Conservation (phyloP, 2,888 invertebrate genomes). For the Emmelina monodactyla region DNA sequence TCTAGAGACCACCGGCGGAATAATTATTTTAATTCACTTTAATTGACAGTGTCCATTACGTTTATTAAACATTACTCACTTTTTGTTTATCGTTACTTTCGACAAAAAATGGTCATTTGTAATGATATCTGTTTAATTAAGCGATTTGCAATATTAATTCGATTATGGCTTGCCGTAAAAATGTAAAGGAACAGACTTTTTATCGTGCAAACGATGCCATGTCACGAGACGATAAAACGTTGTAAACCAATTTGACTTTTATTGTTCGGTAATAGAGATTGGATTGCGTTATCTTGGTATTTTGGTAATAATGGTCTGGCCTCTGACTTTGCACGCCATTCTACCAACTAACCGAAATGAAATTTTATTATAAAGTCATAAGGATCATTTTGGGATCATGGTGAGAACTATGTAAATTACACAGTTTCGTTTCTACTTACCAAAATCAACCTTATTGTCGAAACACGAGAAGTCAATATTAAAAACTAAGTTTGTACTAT, state of each 20-base stretch:
- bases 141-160: conserved; percentile 59
- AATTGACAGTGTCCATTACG: background rate
- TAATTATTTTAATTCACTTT: too few species aligned
- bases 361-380: conserved; percentile 23
- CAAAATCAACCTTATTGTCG: too few species aligned
- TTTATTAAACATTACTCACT: background rate
- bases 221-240: conserved; percentile 41
- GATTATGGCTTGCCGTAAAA: conserved; percentile 56
- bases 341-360: conserved; percentile 22
- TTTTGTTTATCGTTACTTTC: conserved; percentile 18
- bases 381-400: too few species aligned
- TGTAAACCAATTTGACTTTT: conserved; percentile 57
- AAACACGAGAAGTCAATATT: background rate
- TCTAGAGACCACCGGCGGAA: too few species aligned
- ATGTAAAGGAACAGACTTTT: conserved; percentile 47
- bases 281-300: conserved; percentile 47
- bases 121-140: conserved; percentile 58
- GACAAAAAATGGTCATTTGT: conserved; percentile 21
- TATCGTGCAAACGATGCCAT: conserved; percentile 40
- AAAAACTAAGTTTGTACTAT: conserved; percentile 2
- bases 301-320: conserved; percentile 45
- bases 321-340: conserved; percentile 35
- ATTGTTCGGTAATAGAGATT: conserved; percentile 52
- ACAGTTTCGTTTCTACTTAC: too few species aligned
- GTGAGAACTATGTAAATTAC: too few species aligned